Evolutionary conservation across 2,797 vertebrate species (phyloP), one percentile per base, ranked within the genome.

Genomic region (Intellagama lesueurii): DNA sequence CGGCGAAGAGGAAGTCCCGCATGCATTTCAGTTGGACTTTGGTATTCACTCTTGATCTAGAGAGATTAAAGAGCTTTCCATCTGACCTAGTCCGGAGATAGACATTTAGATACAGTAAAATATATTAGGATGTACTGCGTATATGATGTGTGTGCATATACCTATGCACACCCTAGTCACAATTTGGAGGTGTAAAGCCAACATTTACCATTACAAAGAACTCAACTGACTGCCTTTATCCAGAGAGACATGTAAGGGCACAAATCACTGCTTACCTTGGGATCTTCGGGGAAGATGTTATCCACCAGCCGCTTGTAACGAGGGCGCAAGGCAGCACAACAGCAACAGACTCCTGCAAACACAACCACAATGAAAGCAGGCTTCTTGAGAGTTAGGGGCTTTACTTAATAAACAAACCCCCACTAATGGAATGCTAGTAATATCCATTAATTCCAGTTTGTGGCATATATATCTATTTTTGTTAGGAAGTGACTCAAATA

Each of bases 211-310:
- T 9, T 2, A 14, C 24, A 22, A 49, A 72, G 69, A 2, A 1
- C 3, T 19, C 6, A 30, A 7, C 11, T 3, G 3, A 9, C 28
- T 14, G 7, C 5, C 26, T 68, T 44, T 28, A 16, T 11, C 1
- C 47, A 52, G 81, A 68, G 5, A 7, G 16, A n/a, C 7, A 5
- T 14, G 12, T 26, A 16, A 47, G 4, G n/a, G 14, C 81, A 81
- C 85, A 90, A 94, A 68, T 19, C 83, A 92, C 60, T 75, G 96
- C 98, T 98, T 94, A 99, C 99, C 96, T 99, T 99, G 64, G 99
- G 99, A 91, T 99, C 98, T 94, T 99, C 98, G 0, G 99, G 99
- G 94, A 99, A 99, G 95, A 99, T 99, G 96, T 99, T 99, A 96
- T 99, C 99, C 96, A 99, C 99, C 93, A 99, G 96, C 44, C 98